These are phyloP conservation scores for Megalurothrips usitatus DNA, from an alignment of 2,888 invertebrate species.

Conservation along the genomic window DNA sequence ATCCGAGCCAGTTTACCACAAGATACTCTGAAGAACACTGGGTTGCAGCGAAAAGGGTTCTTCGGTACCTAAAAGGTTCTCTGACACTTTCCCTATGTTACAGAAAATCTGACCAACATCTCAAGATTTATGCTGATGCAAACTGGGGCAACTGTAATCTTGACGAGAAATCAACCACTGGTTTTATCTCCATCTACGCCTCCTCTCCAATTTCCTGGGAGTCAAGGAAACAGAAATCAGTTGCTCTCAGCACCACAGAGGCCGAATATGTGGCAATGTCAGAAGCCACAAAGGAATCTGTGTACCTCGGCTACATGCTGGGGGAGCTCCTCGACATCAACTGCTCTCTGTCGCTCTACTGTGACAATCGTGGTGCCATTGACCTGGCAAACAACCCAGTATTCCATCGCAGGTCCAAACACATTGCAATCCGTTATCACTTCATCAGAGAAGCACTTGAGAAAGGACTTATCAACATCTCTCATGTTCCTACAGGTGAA, in stretches of 20 bases:
- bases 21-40: slow-evolving; percentile 35
- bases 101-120: background rate
- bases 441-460: background rate
- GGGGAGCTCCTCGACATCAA: background rate
- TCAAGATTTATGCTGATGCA: slow-evolving; percentile 33
- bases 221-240: background rate
- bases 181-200: slow-evolving; percentile 28
- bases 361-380: background rate
- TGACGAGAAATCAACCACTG: slow-evolving; percentile 35
- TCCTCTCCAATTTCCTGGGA: background rate
- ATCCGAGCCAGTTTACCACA: slow-evolving; percentile 33
- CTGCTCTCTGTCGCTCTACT: background rate
- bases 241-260: slow-evolving; percentile 27
- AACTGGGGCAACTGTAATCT: slow-evolving; percentile 35
- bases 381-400: background rate
- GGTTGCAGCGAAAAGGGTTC: slow-evolving; percentile 35
- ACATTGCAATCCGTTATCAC: background rate
- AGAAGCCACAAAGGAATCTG: background rate
- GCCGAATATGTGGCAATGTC: background rate
- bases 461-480: background rate
- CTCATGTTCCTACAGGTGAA: background rate
- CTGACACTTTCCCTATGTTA: slow-evolving; percentile 30
- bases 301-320: background rate
- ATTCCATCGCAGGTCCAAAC: background rate
- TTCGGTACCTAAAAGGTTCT: slow-evolving; percentile 36